Evolutionary conservation across 1,140 invertebrate genomes (phyloP), one percentile per base, ranked within the genome.

Genomic region (Brachionus sp.): DNA sequence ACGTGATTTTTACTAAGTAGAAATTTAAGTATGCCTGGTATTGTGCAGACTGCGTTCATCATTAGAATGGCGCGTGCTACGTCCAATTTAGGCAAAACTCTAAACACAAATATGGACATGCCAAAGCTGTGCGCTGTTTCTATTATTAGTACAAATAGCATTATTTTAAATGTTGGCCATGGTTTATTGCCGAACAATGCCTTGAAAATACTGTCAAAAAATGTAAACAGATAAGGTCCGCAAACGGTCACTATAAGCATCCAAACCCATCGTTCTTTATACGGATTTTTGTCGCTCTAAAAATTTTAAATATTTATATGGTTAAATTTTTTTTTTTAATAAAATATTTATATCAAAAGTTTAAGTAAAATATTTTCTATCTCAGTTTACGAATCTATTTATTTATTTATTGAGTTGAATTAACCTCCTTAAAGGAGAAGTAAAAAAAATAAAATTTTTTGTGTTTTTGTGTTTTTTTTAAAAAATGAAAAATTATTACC

Each of bases 1-100:
- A 44, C 44, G 16, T 66, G 82, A 23, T 70, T 50, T 70, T 83
- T 83, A 29, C 84, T 82, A 12, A 85, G 84, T 13, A 84, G 84
- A 23, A 86, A 84, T 83, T 82, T 86, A 1, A 89, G 84, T n/a
- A 94, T 88, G 50, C 92, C 92, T 0, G 96, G 96, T 4, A 97
- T 90, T 68, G 96, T 92, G 88, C 94, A 96, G 16, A 97, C 91
- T 86, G 94, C 96, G 88, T 96, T 97, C 6, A 96, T 95, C 33
- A 97, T 89, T 93, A 97, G 95, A 9, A 95, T 93, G 3, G 94
- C 95, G 89, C 95, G 94, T 42, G 97, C 92, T 25, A 95, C 94
- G 88, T 98, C 95, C 39, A 97, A 87, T 86, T 95, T 93, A 0
- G 96, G 96, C 5, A 98, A 90, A 42, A 98, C 92, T 35, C 93